Evolutionary conservation across 2,888 invertebrate species (phyloP), one percentile per base, ranked within the genome.

Genomic region (Xestia sexstrigata): DNA sequence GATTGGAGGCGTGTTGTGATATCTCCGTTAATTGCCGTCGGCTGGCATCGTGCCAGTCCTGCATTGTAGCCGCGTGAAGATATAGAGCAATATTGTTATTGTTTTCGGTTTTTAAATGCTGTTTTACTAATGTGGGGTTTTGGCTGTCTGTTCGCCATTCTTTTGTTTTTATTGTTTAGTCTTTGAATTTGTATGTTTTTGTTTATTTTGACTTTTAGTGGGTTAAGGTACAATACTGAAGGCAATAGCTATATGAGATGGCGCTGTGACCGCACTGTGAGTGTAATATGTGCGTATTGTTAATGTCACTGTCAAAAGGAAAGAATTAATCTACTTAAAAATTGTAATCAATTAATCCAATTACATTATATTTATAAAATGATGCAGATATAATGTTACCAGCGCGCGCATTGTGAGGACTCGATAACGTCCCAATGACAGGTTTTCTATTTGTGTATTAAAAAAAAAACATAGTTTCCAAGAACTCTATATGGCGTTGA

Each of bases 11-110:
- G 72, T 82, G 84, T 79, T 67, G 79, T 79, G 71, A 81, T 83
- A 84, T 74, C 69, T 70, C 67, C 76, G 71, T 74, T 86, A 86
- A 86, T 84, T 87, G 87, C 78, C 63, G 74, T 58, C 71, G 68
- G 58, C 65, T 88, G 88, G 88, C 88, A 49, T 6, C 17, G 11
- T 58, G 84, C 88, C 88, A 88, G 55, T 55, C 30, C 66, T n/a
- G 71, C 66, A 70, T 74, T 78, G 79, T 77, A 70, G 58, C 77
- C 58, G 60, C 78, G 71, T 81, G 66, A 80, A 76, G 76, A 77
- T 82, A 69, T 70, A 15, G 23, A 71, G 55, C 35, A 74, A 80
- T 75, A 75, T 66, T 79, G 75, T 81, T 71, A 82, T 79, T 80
- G 26, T 78, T 67, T 65, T 66, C 0, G 39, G 47, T 70, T 47